These are phyloP conservation scores for Patella caerulea DNA, from an alignment of 2,888 invertebrate genomes.

Conservation along the genomic window DNA sequence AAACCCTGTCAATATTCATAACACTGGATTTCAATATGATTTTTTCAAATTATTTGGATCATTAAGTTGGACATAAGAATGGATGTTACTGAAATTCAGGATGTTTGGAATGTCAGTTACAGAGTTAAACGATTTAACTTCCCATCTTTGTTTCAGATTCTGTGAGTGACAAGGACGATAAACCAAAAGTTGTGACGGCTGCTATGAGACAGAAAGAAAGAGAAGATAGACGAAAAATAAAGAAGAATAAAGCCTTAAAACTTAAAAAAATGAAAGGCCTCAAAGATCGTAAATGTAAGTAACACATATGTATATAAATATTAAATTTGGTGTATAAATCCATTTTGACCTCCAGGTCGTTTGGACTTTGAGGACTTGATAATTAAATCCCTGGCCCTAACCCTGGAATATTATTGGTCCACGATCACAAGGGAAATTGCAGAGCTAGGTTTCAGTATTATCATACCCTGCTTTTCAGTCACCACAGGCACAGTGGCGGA, in stretches of 20 bases:
- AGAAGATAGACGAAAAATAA: slow-evolving; percentile 66
- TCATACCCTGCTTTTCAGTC: no score
- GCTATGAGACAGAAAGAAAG: slow-evolving; percentile 67
- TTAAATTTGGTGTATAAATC: no score
- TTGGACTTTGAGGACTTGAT: no score
- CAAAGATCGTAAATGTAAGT: slow-evolving; percentile 5
- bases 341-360: no score
- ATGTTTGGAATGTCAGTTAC: slow-evolving; percentile 12
- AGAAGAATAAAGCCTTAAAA: slow-evolving; percentile 60
- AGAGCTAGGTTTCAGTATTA: no score
- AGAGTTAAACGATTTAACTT: neutral
- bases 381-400: no score
- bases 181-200: slow-evolving; percentile 62
- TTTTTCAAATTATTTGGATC: neutral
- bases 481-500: no score
- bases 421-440: no score
- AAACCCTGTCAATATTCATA: no score
- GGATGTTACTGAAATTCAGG: neutral
- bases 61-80: neutral
- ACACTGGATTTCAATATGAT: no score
- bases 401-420: no score
- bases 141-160: slow-evolving; percentile 45
- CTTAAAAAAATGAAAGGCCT: slow-evolving; percentile 35
- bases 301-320: neutral
- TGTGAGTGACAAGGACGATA: slow-evolving; percentile 44